These are phyloP conservation scores for Elysia chlorotica DNA, from an alignment of 1,140 invertebrate species.

Conservation along the genomic window DNA sequence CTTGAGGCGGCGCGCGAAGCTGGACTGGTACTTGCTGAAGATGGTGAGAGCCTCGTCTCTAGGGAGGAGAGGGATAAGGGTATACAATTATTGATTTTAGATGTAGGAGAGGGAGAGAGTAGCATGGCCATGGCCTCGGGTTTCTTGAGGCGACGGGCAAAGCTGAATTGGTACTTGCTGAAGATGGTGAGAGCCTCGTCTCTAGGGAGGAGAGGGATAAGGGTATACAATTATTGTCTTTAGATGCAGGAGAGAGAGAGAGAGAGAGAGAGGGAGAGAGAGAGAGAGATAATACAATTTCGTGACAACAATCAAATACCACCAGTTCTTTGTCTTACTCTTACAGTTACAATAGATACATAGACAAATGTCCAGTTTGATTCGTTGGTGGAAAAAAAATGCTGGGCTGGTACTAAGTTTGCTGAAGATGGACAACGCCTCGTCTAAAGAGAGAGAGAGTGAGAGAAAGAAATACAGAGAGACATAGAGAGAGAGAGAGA, in stretches of 20 bases:
- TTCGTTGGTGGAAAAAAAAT: neutral
- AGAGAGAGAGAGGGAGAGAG: neutral
- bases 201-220: slow-evolving; percentile 25
- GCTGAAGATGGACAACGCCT: neutral
- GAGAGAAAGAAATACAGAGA: neutral
- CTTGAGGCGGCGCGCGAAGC: neutral
- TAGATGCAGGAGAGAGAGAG: neutral
- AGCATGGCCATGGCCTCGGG: slow-evolving; percentile 41
- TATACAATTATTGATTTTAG: slow-evolving; percentile 31
- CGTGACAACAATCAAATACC: too few species aligned
- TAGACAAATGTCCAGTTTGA: too few species aligned
- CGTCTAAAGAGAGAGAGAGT: neutral
- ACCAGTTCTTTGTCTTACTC: too few species aligned
- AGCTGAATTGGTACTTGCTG: slow-evolving; percentile 41
- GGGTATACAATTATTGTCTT: neutral
- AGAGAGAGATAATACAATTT: neutral
- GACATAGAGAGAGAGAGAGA: neutral
- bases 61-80: slow-evolving; percentile 46
- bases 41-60: slow-evolving; percentile 45
- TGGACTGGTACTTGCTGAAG: neutral
- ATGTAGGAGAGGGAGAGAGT: slow-evolving; percentile 33
- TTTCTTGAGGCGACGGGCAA: slow-evolving; percentile 40
- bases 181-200: slow-evolving; percentile 42
- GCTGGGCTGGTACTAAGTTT: neutral
- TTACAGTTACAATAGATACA: too few species aligned